Conservation (phyloP, 2,113 vertebrate species). For the Pseudorasbora parva region DNA sequence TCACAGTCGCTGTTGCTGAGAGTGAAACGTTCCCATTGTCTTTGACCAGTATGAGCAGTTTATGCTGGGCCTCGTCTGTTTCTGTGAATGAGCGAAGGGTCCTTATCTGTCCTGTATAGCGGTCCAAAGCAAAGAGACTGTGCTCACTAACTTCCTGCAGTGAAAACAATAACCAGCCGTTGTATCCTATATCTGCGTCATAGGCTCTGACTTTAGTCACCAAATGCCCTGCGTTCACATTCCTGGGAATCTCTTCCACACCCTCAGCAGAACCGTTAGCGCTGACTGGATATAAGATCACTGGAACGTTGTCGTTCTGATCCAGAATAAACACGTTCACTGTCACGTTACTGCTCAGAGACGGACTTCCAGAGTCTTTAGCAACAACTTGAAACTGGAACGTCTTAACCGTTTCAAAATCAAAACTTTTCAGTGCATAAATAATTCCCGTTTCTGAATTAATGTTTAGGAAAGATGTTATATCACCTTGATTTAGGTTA, state of each 20-base stretch:
- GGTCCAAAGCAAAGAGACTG: constrained; percentile 58
- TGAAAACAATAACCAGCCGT: constrained; percentile 62
- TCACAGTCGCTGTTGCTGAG: constrained; percentile 56
- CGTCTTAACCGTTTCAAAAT: constrained; percentile 67
- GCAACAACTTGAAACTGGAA: constrained; percentile 59
- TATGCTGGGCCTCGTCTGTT: constrained; percentile 56
- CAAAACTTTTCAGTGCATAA: constrained; percentile 66
- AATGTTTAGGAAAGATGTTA: constrained; percentile 61
- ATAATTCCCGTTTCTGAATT: constrained; percentile 67
- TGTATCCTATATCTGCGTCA: constrained; percentile 64
- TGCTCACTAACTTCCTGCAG: constrained; percentile 56
- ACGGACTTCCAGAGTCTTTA: constrained; percentile 59
- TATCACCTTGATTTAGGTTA: constrained; percentile 11
- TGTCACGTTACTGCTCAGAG: constrained; percentile 64
- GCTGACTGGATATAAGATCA: constrained; percentile 58
- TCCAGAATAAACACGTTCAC: constrained; percentile 62
- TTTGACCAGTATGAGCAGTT: constrained; percentile 60
- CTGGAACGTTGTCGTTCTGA: constrained; percentile 63
- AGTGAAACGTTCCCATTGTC: constrained; percentile 60
- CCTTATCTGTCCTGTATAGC: constrained; percentile 61
- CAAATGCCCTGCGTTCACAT: constrained; percentile 59
- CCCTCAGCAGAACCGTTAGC: constrained; percentile 58
- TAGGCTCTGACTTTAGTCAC: constrained; percentile 64
- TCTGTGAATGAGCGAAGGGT: constrained; percentile 58
- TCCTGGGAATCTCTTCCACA: constrained; percentile 55